Evolutionary conservation across 2,113 vertebrate species (phyloP).

Genomic region (Acanthochromis polyacanthus): DNA sequence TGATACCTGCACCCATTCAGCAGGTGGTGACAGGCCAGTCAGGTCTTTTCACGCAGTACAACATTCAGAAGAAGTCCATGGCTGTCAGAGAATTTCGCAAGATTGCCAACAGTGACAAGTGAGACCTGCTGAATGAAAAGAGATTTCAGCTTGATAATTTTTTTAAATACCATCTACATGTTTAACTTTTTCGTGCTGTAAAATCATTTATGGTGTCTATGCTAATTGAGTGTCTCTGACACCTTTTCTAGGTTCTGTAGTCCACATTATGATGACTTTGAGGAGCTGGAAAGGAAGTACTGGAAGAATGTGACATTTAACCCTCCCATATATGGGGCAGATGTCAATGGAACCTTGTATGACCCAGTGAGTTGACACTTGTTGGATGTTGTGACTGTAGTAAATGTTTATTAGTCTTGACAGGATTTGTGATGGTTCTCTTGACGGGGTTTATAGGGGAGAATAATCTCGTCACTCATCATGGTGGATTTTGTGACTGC

Average conservation of each 20-base stretch:
- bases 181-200: background rate
- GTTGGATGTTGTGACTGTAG: background rate
- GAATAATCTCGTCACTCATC: background rate
- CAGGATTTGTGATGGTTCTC: background rate
- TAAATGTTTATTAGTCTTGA: background rate
- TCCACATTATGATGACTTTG: conserved; percentile 94
- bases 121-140: conserved; percentile 51
- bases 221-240: background rate
- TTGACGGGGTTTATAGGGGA: background rate
- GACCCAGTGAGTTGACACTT: conserved; percentile 87
- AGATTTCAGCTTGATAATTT: background rate
- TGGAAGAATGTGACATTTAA: conserved; percentile 99
- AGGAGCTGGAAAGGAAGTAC: conserved; percentile 97
- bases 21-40: conserved; percentile 98
- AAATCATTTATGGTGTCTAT: background rate
- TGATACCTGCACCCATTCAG: conserved; percentile 97
- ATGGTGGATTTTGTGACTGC: background rate
- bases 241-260: conserved; percentile 89
- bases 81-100: conserved; percentile 93
- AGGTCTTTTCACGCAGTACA: conserved; percentile 98
- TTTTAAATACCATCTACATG: background rate
- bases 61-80: conserved; percentile 99
- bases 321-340: conserved; percentile 95
- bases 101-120: conserved; percentile 97
- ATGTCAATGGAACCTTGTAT: conserved; percentile 95